Percentiles rank a stretch among this genome's conserved stretches.
These are phyloP conservation scores for Sturnira hondurensis DNA, from an alignment of 2,113 vertebrate genomes.

Conservation along the genomic window DNA sequence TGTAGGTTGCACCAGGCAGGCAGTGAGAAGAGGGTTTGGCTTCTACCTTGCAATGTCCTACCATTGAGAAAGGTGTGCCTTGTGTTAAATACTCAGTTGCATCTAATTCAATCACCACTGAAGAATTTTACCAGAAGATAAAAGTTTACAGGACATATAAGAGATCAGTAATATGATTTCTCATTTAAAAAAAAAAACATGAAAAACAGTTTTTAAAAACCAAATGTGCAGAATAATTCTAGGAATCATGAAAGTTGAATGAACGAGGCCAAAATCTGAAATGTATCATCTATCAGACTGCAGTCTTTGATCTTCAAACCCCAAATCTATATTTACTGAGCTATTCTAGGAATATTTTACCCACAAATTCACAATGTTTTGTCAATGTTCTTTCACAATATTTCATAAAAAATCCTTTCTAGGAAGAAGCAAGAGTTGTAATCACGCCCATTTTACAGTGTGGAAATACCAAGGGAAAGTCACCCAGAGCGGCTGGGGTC, in stretches of 20 bases:
- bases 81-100: not conserved
- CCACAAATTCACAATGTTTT: constrained; percentile 37
- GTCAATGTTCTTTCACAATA: constrained; percentile 17
- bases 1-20: not conserved
- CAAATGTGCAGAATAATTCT: constrained; percentile 28
- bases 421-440: not conserved
- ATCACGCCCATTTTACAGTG: not conserved
- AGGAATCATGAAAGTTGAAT: not conserved
- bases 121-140: constrained; percentile 8
- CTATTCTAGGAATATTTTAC: constrained; percentile 34
- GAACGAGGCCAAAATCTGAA: constrained; percentile 27
- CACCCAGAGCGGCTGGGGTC: not conserved
- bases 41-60: not conserved
- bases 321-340: not conserved
- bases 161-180: not conserved
- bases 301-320: constrained; percentile 48
- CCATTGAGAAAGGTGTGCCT: not conserved
- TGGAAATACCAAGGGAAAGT: not conserved
- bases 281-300: constrained; percentile 25
- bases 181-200: constrained; percentile 44
- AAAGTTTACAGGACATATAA: not conserved
- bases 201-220: constrained; percentile 38
- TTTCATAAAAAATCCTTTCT: not conserved
- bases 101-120: not conserved
- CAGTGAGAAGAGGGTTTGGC: not conserved